phyloP scores from a whole-genome alignment of 2,797 vertebrate species.

The Myotis vivesi region DNA sequence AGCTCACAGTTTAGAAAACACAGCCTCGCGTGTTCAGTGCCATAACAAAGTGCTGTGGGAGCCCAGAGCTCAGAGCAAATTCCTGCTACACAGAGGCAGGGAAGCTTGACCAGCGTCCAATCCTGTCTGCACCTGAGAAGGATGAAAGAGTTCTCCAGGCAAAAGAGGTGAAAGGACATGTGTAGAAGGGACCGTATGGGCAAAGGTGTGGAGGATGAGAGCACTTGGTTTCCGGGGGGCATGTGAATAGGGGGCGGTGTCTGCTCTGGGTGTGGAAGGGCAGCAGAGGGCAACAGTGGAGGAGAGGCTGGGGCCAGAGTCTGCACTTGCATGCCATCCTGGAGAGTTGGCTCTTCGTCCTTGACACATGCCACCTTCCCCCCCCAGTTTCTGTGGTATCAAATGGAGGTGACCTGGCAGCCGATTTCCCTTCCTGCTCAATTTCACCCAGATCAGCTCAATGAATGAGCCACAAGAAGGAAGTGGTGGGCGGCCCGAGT shows the following conservation, averaged over 20 bases:
- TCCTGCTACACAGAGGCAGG: not conserved
- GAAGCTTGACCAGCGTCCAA: not conserved
- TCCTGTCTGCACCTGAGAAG: not conserved
- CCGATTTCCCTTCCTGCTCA: constrained; percentile 1
- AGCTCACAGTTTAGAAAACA: not conserved
- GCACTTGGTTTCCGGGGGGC: not conserved
- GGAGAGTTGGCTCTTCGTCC: not conserved
- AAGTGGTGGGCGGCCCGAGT: not conserved
- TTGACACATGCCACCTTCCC: not conserved
- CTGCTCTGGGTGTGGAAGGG: rapidly evolving
- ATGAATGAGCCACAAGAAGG: constrained; percentile 15
- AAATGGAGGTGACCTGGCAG: not conserved
- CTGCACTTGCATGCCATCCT: not conserved
- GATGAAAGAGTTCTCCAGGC: not conserved
- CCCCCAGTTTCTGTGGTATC: not conserved
- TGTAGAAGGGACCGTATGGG: not conserved
- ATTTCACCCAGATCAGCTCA: not conserved
- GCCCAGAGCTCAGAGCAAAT: not conserved
- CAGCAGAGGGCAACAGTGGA: not conserved
- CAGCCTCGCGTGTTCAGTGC: not conserved
- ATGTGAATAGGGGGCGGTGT: not conserved
- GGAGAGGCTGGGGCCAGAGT: not conserved
- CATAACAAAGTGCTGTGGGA: not conserved
- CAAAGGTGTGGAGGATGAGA: not conserved
- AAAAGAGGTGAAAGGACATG: not conserved